A percentile compares a stretch with the other conserved stretches of the same genome.
Evolutionary conservation across 2,113 vertebrate genomes (phyloP).

Genomic region (Vulpes lagopus): DNA sequence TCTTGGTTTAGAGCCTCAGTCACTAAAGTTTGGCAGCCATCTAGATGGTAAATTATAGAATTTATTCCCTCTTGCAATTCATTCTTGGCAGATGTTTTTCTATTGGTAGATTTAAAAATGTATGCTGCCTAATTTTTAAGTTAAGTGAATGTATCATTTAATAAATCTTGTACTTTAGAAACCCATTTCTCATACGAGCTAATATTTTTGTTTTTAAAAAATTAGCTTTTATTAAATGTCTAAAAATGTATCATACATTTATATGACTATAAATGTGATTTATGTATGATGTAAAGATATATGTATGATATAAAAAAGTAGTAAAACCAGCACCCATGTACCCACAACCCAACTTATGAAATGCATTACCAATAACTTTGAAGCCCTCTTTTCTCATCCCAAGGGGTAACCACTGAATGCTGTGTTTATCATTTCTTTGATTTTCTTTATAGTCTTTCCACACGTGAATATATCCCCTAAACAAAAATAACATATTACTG

Average conservation of each 20-base stretch:
- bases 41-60: conserved; percentile 38
- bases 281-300: background rate
- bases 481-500: background rate
- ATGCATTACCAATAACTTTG: background rate
- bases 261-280: background rate
- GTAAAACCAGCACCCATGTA: background rate
- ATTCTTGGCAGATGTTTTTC: conserved; percentile 27
- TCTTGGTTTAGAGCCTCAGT: background rate
- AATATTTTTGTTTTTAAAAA: conserved; percentile 34
- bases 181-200: background rate
- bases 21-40: conserved; percentile 26
- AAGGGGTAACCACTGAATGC: background rate
- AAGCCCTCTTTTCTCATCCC: background rate
- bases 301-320: background rate
- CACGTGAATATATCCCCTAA: background rate
- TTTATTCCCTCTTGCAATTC: conserved; percentile 46
- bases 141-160: conserved; percentile 1
- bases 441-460: conserved; percentile 9
- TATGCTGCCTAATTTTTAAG: background rate
- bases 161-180: conserved; percentile 11
- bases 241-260: background rate
- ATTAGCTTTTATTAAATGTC: background rate
- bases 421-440: conserved; percentile 40
- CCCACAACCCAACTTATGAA: background rate
- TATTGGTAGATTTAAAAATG: conserved; percentile 38